Percentiles rank a stretch among this genome's conserved stretches.
phyloP scores from a whole-genome alignment of 2,888 invertebrate species.

The Poecilus cupreus region DNA sequence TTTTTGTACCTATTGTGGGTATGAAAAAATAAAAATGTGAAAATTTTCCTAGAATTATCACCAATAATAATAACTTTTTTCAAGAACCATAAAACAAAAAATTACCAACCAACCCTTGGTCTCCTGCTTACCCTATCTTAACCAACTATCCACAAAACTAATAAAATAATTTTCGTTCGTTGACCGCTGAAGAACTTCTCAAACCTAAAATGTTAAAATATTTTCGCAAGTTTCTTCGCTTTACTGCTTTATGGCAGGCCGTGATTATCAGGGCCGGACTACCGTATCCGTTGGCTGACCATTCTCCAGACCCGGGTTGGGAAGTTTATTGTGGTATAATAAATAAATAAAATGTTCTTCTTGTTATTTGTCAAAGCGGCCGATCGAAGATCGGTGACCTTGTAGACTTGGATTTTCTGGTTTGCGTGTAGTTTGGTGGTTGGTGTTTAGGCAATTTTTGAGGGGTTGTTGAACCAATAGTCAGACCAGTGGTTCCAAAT shows the following conservation, averaged over 20 bases:
- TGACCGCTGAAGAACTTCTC: neutral
- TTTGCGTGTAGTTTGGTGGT: conserved; percentile 22
- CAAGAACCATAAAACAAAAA: neutral
- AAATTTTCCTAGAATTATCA: neutral
- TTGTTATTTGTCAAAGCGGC: neutral
- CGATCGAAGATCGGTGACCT: conserved; percentile 17
- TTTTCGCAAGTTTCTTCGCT: neutral
- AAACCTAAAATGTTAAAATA: conserved; percentile 11
- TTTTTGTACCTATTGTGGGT: too few species aligned
- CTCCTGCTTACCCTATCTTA: neutral
- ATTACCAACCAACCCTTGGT: neutral
- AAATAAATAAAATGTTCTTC: conserved; percentile 50
- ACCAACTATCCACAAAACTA: neutral
- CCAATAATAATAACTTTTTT: too few species aligned
- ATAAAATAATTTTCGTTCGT: conserved; percentile 34
- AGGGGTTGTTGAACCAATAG: conserved; percentile 37
- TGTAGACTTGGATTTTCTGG: neutral
- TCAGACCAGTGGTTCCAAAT: neutral
- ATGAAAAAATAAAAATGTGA: neutral
- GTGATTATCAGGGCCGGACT: conserved; percentile 29
- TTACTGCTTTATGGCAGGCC: conserved; percentile 1
- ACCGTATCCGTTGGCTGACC: conserved; percentile 39
- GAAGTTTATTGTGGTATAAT: conserved; percentile 48
- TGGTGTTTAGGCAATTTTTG: conserved; percentile 23
- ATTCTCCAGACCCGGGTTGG: neutral